phyloP scores from a whole-genome alignment of 2,888 invertebrate genomes.

The Eudemis profundana region DNA sequence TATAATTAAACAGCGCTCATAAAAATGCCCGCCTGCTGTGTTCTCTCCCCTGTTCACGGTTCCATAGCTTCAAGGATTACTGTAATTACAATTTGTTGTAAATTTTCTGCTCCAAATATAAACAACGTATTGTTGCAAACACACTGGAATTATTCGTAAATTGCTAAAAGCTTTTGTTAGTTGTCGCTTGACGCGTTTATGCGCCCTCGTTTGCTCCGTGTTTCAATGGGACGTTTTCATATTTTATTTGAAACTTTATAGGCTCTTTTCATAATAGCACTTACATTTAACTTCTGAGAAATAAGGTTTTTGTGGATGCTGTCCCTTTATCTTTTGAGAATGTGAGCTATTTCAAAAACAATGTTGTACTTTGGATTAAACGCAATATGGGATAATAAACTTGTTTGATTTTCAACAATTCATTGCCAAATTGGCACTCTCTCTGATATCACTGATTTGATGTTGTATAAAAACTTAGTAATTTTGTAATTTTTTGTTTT shows the following conservation, averaged over 20 bases:
- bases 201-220: constrained; percentile 21
- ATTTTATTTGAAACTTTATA: constrained; percentile 25
- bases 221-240: constrained; percentile 33
- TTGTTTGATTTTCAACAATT: too few relatives aligned
- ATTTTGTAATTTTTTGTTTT: too few relatives aligned
- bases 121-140: constrained; percentile 42
- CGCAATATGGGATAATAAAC: too few relatives aligned
- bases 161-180: constrained; percentile 44
- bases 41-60: constrained; percentile 12
- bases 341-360: too few relatives aligned
- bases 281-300: neutral
- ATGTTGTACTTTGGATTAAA: too few relatives aligned
- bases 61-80: constrained; percentile 39
- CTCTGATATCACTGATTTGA: too few relatives aligned
- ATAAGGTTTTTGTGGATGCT: too few relatives aligned
- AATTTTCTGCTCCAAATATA: constrained; percentile 59
- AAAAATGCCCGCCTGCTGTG: constrained; percentile 22
- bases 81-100: constrained; percentile 67
- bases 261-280: neutral
- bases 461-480: too few relatives aligned
- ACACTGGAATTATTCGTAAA: constrained; percentile 37
- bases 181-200: constrained; percentile 35
- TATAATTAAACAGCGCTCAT: neutral
- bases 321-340: too few relatives aligned
- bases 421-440: too few relatives aligned